Evolutionary conservation across 1,140 invertebrate species (phyloP).

Genomic region (Megathymus violae): DNA sequence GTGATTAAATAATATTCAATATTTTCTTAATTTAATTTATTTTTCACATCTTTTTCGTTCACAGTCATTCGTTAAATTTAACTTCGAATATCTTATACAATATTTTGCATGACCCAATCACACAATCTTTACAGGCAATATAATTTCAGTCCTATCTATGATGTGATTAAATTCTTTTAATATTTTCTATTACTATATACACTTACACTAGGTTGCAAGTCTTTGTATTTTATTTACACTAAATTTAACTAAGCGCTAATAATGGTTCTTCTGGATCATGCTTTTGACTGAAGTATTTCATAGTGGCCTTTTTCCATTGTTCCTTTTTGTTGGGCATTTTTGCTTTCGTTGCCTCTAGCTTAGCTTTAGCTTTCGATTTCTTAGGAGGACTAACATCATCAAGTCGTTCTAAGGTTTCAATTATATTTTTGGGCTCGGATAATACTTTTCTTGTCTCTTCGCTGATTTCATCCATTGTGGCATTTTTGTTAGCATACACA

Average conservation of each 20-base stretch:
- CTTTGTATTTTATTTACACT: conserved; percentile 64
- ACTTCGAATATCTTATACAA: conserved; percentile 14
- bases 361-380: conserved; percentile 86
- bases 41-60: conserved; percentile 51
- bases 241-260: conserved; percentile 79
- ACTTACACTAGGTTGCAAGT: conserved; percentile 71
- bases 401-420: conserved; percentile 90
- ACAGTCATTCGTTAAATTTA: conserved; percentile 43
- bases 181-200: conserved; percentile 64
- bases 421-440: conserved; percentile 90
- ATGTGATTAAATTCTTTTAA: conserved; percentile 54
- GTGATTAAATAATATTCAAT: conserved; percentile 10
- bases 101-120: conserved; percentile 40
- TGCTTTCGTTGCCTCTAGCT: conserved; percentile 80
- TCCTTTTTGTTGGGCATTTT: conserved; percentile 72
- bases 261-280: conserved; percentile 77
- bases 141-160: conserved; percentile 58
- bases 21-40: conserved; percentile 66
- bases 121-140: conserved; percentile 57
- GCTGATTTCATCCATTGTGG: conserved; percentile 77
- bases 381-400: conserved; percentile 84
- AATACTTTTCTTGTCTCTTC: conserved; percentile 76
- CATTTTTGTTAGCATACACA: conserved; percentile 91
- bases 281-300: conserved; percentile 68
- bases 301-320: conserved; percentile 73